Percentiles rank a stretch among this genome's conserved stretches.
These are phyloP conservation scores for Nothobranchius kuhntae DNA, from an alignment of 2,113 vertebrate genomes.

Conservation along the genomic window DNA sequence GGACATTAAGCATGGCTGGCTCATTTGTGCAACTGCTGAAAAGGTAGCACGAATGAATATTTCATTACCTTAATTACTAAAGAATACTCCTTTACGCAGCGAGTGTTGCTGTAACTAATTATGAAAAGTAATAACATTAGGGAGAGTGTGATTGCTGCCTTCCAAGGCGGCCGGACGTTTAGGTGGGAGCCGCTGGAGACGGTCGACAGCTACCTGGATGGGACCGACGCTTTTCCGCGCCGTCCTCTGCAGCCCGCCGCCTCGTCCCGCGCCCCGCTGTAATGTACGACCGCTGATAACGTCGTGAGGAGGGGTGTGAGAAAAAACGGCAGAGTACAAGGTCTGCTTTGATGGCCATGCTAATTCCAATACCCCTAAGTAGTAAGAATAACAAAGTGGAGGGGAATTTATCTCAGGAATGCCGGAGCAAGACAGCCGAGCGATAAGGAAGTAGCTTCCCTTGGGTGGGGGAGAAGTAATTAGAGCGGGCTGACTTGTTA, in stretches of 20 bases:
- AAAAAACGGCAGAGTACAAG: slow-evolving; percentile 56
- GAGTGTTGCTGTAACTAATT: slow-evolving; percentile 98
- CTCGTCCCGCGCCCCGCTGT: slow-evolving; percentile 47
- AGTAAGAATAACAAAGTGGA: slow-evolving; percentile 78
- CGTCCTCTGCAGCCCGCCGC: slow-evolving; percentile 37
- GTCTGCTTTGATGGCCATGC: slow-evolving; percentile 73
- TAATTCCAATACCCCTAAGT: slow-evolving; percentile 76
- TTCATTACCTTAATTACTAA: slow-evolving; percentile 99
- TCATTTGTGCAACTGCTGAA: slow-evolving; percentile 98
- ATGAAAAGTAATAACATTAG: slow-evolving; percentile 96
- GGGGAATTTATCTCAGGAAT: slow-evolving; percentile 78
- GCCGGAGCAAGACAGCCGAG: slow-evolving; percentile 65
- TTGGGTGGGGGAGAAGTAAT: slow-evolving; percentile 75
- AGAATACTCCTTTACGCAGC: slow-evolving; percentile 95
- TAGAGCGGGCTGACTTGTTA: slow-evolving; percentile 63
- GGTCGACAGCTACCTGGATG: slow-evolving; percentile 31
- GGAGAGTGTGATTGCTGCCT: slow-evolving; percentile 89
- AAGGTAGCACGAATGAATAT: slow-evolving; percentile 99
- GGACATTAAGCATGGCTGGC: slow-evolving; percentile 95
- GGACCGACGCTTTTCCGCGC: slow-evolving; percentile 29
- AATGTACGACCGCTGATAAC: slow-evolving; percentile 70
- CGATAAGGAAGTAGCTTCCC: slow-evolving; percentile 77
- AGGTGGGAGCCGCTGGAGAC: slow-evolving; percentile 60
- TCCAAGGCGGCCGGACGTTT: slow-evolving; percentile 75
- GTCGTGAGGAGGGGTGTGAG: slow-evolving; percentile 41